A percentile compares a stretch with the other conserved stretches of the same genome.
Conservation (phyloP, 2,888 invertebrate genomes). For the Dione vanillae region DNA sequence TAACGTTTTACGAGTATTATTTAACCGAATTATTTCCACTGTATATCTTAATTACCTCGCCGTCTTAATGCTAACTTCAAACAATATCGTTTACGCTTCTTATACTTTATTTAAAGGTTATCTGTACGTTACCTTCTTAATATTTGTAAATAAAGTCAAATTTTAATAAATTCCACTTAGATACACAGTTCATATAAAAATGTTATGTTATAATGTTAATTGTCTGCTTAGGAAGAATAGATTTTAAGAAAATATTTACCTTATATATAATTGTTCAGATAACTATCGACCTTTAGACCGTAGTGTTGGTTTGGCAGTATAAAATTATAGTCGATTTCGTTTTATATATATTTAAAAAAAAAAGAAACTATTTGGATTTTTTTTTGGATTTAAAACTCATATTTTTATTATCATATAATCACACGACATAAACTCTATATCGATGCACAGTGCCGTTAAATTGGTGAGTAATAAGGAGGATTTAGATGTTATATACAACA, state of each 20-base stretch:
- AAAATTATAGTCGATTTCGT: not conserved
- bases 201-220: too few relatives aligned
- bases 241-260: not conserved
- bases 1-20: not conserved
- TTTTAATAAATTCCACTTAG: not conserved
- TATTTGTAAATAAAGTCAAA: not conserved
- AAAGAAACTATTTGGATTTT: too few relatives aligned
- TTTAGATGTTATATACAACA: too few relatives aligned
- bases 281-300: constrained; percentile 20
- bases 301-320: not conserved
- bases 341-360: too few relatives aligned
- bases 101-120: constrained; percentile 4
- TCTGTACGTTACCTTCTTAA: not conserved
- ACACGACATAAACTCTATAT: too few relatives aligned
- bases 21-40: not conserved
- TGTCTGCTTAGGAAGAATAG: not conserved
- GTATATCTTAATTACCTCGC: not conserved
- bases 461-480: too few relatives aligned
- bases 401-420: too few relatives aligned
- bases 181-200: too few relatives aligned
- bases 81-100: constrained; percentile 1
- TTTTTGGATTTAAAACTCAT: too few relatives aligned
- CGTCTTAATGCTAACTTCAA: not conserved
- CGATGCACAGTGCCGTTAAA: too few relatives aligned
- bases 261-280: constrained; percentile 18